Conservation (phyloP, 2,888 invertebrate genomes). For the Calephelis perditalis region DNA sequence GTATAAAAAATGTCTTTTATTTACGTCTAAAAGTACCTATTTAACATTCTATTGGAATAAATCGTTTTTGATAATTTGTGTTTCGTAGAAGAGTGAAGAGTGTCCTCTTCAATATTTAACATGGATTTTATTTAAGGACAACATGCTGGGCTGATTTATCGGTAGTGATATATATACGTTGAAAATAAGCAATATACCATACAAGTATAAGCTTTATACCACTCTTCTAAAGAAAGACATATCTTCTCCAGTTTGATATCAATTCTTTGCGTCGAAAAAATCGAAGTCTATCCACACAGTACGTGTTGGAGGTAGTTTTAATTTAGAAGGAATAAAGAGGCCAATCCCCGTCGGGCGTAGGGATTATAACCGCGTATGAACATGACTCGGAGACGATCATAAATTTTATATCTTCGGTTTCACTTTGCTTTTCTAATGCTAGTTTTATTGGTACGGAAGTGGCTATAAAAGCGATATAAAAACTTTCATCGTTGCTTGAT, state of each 20-base stretch:
- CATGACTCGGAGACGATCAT: constrained; percentile 18
- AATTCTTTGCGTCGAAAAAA: constrained; percentile 6
- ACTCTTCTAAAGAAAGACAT: too few species aligned
- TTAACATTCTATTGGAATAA: too few species aligned
- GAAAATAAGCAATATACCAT: too few species aligned
- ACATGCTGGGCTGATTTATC: too few species aligned
- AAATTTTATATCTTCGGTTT: constrained; percentile 17
- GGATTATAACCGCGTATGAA: constrained; percentile 24
- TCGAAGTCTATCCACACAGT: constrained; percentile 29
- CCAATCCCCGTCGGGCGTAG: constrained; percentile 20
- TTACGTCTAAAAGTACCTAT: too few species aligned
- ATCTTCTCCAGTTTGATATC: background rate
- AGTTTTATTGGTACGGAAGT: constrained; percentile 7
- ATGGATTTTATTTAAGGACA: too few species aligned
- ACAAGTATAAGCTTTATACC: too few species aligned
- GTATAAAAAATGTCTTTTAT: too few species aligned
- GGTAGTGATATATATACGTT: too few species aligned
- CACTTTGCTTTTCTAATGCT: constrained; percentile 15
- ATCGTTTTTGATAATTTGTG: too few species aligned
- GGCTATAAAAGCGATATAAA: constrained; percentile 1
- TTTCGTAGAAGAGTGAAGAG: too few species aligned
- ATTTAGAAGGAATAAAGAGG: constrained; percentile 42
- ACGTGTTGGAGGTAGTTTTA: constrained; percentile 37
- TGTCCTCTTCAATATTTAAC: too few species aligned
- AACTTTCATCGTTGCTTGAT: constrained; percentile 3